A percentile compares a stretch with the other conserved stretches of the same genome.
Conservation (phyloP, 2,888 invertebrate species). For the Lasioglossum oenotherae region DNA sequence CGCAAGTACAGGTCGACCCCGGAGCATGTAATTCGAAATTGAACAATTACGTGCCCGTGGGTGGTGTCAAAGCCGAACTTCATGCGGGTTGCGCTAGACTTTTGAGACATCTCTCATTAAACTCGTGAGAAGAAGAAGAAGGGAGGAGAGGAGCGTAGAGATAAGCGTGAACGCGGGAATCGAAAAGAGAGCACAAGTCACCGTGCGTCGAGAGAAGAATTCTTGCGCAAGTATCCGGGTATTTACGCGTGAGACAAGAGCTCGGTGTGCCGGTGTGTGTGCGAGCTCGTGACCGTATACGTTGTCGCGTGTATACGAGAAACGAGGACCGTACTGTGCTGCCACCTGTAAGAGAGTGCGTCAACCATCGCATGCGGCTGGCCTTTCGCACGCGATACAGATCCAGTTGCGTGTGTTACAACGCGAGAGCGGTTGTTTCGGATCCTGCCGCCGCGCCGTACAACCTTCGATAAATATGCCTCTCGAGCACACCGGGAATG, state of each 20-base stretch:
- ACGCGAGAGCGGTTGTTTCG: conserved; percentile 39
- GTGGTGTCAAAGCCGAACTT: not conserved
- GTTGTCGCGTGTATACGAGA: conserved; percentile 17
- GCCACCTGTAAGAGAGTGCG: conserved; percentile 73
- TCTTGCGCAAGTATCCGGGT: conserved; percentile 74
- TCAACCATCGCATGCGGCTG: conserved; percentile 60
- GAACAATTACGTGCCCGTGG: not conserved
- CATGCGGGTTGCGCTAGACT: conserved; percentile 7
- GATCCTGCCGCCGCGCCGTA: not conserved
- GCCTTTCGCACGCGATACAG: conserved; percentile 63
- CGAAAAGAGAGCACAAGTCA: conserved; percentile 58
- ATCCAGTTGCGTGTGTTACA: conserved; percentile 58
- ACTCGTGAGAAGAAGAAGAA: conserved; percentile 14
- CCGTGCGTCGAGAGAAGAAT: conserved; percentile 64
- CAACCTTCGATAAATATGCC: conserved; percentile 18
- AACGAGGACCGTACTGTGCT: conserved; percentile 64
- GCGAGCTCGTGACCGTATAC: conserved; percentile 17
- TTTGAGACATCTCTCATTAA: conserved; percentile 15
- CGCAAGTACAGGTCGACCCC: not conserved
- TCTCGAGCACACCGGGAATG: not conserved
- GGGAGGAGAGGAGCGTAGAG: conserved; percentile 34
- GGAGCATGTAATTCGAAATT: not conserved
- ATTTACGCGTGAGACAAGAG: conserved; percentile 63
- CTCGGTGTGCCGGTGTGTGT: conserved; percentile 16
- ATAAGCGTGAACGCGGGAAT: conserved; percentile 63